Base-by-base conservation (phyloP, 2,797 vertebrate genomes). In the Heteromormyrus szaboi region DNA sequence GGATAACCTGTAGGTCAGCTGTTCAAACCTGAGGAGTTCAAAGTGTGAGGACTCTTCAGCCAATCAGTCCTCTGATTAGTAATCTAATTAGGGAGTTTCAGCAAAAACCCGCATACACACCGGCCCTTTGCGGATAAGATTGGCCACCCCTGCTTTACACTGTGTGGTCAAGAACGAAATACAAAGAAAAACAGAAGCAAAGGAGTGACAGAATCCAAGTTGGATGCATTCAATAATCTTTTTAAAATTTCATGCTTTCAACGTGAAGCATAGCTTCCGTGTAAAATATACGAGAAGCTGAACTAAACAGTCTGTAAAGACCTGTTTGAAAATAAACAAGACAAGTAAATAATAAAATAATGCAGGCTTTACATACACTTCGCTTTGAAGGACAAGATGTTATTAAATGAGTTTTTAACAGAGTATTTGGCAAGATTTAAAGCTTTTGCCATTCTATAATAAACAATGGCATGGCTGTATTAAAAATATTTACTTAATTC, bases 401-500 rank as follows among this genome's bases (percentile, higher is more conserved):
- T 98, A 97, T 97, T 97, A 97, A 97, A 97, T 96, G 93, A 97
- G 97, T 97, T 97, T 98, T 97, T 97, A 97, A 97, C 96, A 96
- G 95, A 97, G 97, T 96, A 97, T 98, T 98, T 98, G 97, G 96
- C 97, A 96, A 97, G 97, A 97, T 97, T 97, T 97, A 97, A 96
- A 97, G 93, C 95, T 97, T 96, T 97, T 97, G 97, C 97, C 97
- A 97, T 98, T 97, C 96, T 97, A 97, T 97, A 97, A 98, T 99
- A 99, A 99, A 99, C 97, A 99, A 97, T 97, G 96, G 97, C 97
- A 97, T 97, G 97, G 96, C 94, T 96, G 96, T 97, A 98, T 97
- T 97, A 93, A 97, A 99, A 99, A 99, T 98, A 99, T 99, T 99
- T 99, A 99, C 97, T 98, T 98, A 97, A 97, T 97, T 97, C 97